Evolutionary conservation across 2,113 vertebrate genomes (phyloP).

Genomic region (Phainopepla nitens): DNA sequence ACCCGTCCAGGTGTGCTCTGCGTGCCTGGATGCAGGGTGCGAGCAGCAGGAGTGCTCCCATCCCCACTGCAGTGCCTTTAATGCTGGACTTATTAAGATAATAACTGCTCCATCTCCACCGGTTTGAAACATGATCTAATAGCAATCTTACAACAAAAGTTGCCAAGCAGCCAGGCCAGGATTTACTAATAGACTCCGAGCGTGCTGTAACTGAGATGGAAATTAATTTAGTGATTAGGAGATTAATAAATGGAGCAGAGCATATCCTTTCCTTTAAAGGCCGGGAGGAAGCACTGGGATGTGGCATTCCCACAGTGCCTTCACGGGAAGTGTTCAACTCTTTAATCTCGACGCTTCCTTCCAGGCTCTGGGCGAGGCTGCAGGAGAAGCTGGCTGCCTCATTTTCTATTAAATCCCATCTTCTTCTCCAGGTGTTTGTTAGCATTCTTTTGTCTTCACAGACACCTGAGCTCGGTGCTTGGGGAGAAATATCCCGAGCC

Average conservation of each 20-base stretch:
- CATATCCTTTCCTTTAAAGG: background rate
- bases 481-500: background rate
- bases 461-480: background rate
- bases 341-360: rapidly evolving
- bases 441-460: background rate
- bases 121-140: conserved; percentile 14
- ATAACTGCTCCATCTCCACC: background rate
- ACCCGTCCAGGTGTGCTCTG: background rate
- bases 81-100: background rate
- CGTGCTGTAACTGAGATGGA: conserved; percentile 18
- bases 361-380: background rate
- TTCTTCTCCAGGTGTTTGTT: background rate
- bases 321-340: background rate
- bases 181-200: conserved; percentile 19
- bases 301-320: background rate
- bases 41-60: background rate
- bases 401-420: rapidly evolving
- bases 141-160: conserved; percentile 21
- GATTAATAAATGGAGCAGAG: background rate
- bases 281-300: background rate
- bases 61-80: background rate
- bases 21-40: rapidly evolving
- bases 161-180: conserved; percentile 35
- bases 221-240: conserved; percentile 33
- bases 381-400: background rate